Percentiles rank a stretch among this genome's conserved stretches.
phyloP scores from a whole-genome alignment of 2,888 invertebrate species.

The Limulus polyphemus region DNA sequence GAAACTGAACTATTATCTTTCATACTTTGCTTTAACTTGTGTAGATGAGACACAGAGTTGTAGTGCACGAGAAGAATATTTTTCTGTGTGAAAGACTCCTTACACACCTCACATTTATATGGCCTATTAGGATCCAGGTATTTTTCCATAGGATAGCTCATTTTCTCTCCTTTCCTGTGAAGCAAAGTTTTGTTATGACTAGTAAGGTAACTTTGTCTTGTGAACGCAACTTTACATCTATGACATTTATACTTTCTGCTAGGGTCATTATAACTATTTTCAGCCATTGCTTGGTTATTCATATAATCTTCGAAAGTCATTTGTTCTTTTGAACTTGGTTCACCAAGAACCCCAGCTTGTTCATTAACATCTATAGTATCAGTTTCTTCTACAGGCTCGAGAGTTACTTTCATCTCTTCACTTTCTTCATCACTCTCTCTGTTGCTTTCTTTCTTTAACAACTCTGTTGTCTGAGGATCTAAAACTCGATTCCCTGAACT shows the following conservation, averaged over 20 bases:
- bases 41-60: conserved; percentile 88
- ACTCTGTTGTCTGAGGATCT: conserved; percentile 32
- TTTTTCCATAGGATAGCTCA: conserved; percentile 82
- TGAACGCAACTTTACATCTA: conserved; percentile 82
- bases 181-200: conserved; percentile 82
- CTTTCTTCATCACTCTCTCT: conserved; percentile 39
- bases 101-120: conserved; percentile 90
- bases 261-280: conserved; percentile 80
- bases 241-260: conserved; percentile 85
- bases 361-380: conserved; percentile 22
- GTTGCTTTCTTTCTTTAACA: conserved; percentile 41
- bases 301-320: conserved; percentile 77
- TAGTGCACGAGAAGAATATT: conserved; percentile 88
- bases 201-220: conserved; percentile 74
- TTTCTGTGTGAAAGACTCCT: conserved; percentile 90
- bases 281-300: conserved; percentile 78
- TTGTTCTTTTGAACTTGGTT: conserved; percentile 44
- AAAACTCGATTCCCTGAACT: conserved; percentile 42
- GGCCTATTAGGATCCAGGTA: conserved; percentile 87
- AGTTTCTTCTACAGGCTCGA: not conserved
- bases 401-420: conserved; percentile 4
- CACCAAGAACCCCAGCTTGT: conserved; percentile 17
- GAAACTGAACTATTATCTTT: conserved; percentile 42
- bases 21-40: conserved; percentile 71
- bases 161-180: conserved; percentile 78